These are phyloP conservation scores for Falco cherrug DNA, from an alignment of 2,797 vertebrate genomes.

Conservation along the genomic window DNA sequence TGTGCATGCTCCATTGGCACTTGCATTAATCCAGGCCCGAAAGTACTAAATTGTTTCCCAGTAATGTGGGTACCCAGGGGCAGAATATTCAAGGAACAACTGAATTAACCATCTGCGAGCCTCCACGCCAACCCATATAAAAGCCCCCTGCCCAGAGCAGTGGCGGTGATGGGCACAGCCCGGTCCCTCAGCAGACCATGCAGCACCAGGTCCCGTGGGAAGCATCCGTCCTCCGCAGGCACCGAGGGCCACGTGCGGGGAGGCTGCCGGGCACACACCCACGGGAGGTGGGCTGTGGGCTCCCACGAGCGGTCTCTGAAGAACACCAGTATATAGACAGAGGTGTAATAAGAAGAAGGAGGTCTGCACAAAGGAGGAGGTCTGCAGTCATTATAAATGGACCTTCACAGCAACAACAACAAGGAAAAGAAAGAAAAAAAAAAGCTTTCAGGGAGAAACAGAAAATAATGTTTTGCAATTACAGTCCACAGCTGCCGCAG, in stretches of 20 bases:
- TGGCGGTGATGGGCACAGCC: rapidly evolving
- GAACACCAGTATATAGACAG: not conserved
- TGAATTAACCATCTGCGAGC: constrained; percentile 42
- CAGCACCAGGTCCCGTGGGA: not conserved
- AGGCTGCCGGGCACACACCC: rapidly evolving
- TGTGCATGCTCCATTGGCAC: constrained; percentile 12
- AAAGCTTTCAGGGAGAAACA: constrained; percentile 82
- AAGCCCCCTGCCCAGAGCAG: not conserved
- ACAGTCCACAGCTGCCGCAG: constrained; percentile 75
- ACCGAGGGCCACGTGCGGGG: rapidly evolving
- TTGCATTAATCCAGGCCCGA: constrained; percentile 21
- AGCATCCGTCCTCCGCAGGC: rapidly evolving
- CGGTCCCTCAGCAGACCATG: not conserved
- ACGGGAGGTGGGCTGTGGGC: rapidly evolving
- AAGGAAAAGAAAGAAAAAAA: not conserved
- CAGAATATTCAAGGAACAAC: constrained; percentile 57
- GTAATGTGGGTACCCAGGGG: constrained; percentile 22
- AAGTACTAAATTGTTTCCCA: constrained; percentile 52
- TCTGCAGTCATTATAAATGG: constrained; percentile 79
- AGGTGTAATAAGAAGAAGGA: not conserved
- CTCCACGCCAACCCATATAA: not conserved
- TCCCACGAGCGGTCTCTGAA: not conserved
- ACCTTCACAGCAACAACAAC: constrained; percentile 63
- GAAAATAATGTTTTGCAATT: constrained; percentile 85
- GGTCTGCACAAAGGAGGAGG: not conserved